Evolutionary conservation across 2,888 invertebrate genomes (phyloP), one percentile per base, ranked within the genome.

Genomic region (Periphyllus acericola): DNA sequence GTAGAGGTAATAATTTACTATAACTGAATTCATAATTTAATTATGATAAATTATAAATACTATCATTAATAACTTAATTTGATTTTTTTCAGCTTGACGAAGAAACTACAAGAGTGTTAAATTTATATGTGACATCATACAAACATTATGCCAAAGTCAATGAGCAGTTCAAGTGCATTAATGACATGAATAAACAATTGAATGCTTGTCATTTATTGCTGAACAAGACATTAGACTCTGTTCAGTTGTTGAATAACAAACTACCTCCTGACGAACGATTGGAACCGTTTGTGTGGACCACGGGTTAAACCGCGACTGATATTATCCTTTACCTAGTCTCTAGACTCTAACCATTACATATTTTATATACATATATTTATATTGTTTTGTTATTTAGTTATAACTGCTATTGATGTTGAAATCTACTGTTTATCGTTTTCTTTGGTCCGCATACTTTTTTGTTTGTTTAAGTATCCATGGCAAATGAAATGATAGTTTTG

Each of bases 131-230:
- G 2, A 98, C 98, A 83, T 94, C 95, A 90, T 98, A 98, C 91
- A 95, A 96, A 90, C 94, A 94, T 34, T 97, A 96, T 92, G 95
- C 96, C 1, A 95, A 96, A 14, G 95, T 96, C 92, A 96, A 96
- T 0, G 98, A 98, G 91, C 94, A 97, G 83, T 93, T 98, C 89
- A 94, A 95, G 66, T 94, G 96, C 90, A 95, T 97, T 0, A 94
- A 95, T 80, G 96, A 97, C 89, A 94, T 98, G 25, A 95, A 96
- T 0, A 95, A 96, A 90, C 96, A 97, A 91, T 92, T 98, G 85
- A 95, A 95, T 68, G 93, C 96, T 46, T 97, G 97, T 91, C 96
- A 96, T 91, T 94, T 95, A 88, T 92, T 96, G 87, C 92, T 98
- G 32, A 96, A 96, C 91, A 95, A 97, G 92, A 96, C 96, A 0